Percentiles rank a stretch among this genome's conserved stretches.
phyloP scores from a whole-genome alignment of 2,888 invertebrate species.

The Cerceris ruficornis region DNA sequence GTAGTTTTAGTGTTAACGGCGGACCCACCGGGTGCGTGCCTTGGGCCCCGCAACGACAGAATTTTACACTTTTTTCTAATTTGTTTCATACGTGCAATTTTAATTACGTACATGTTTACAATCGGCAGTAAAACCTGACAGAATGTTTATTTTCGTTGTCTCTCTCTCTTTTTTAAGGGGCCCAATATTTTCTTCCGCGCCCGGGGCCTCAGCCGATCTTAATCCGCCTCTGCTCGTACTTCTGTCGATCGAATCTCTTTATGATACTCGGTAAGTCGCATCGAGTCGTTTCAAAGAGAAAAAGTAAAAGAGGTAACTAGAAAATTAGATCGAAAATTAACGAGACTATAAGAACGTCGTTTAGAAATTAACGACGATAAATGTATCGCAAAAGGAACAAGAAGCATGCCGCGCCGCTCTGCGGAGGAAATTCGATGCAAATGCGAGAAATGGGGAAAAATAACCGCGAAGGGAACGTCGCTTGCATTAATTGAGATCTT shows the following conservation, averaged over 20 bases:
- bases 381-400: not conserved
- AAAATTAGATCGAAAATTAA: not conserved
- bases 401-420: not conserved
- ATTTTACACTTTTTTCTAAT: too few species aligned
- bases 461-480: not conserved
- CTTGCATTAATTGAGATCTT: not conserved
- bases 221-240: not conserved
- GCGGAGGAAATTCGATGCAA: not conserved
- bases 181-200: too few species aligned
- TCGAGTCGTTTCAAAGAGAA: not conserved
- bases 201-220: too few species aligned
- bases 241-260: slow-evolving; percentile 19
- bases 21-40: too few species aligned
- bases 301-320: not conserved
- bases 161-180: too few species aligned
- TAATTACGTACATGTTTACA: too few species aligned
- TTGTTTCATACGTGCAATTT: too few species aligned
- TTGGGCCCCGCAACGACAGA: too few species aligned
- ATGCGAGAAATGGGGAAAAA: not conserved
- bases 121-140: too few species aligned
- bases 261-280: not conserved
- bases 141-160: too few species aligned
- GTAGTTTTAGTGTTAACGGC: too few species aligned
- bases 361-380: not conserved
- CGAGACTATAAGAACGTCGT: not conserved